phyloP scores from a whole-genome alignment of 2,113 vertebrate genomes.

The Thamnaconus septentrionalis region DNA sequence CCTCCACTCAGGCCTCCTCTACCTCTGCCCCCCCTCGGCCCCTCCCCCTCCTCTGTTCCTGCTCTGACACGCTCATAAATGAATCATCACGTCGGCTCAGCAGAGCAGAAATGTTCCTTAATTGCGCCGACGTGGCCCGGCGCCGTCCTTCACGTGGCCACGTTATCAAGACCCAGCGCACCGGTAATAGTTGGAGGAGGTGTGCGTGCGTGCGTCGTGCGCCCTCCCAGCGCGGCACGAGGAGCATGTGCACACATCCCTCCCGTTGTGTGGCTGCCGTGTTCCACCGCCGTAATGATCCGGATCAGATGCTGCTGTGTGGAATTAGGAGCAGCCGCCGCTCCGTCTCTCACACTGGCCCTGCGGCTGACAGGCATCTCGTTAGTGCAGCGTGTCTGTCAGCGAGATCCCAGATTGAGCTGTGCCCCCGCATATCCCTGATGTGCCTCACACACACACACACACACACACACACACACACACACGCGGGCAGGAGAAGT shows the following conservation, averaged over 20 bases:
- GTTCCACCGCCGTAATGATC: slow-evolving; percentile 68
- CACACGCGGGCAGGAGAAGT: not conserved
- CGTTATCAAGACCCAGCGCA: slow-evolving; percentile 29
- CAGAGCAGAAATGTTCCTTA: slow-evolving; percentile 72
- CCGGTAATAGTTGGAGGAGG: slow-evolving; percentile 29
- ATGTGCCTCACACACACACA: slow-evolving; percentile 37
- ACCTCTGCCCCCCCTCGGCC: slow-evolving; percentile 43
- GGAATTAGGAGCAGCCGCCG: slow-evolving; percentile 39
- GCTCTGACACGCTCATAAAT: slow-evolving; percentile 66
- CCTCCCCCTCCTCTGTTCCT: slow-evolving; percentile 32
- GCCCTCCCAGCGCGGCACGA: slow-evolving; percentile 60
- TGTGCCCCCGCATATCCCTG: slow-evolving; percentile 71
- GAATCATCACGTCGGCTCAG: slow-evolving; percentile 68
- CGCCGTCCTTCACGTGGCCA: slow-evolving; percentile 50
- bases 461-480: slow-evolving; percentile 13
- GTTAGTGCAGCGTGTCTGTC: slow-evolving; percentile 75
- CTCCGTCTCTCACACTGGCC: slow-evolving; percentile 59
- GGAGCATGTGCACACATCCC: slow-evolving; percentile 43
- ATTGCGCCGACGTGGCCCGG: slow-evolving; percentile 61
- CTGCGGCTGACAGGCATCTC: slow-evolving; percentile 75
- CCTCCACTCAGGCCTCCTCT: slow-evolving; percentile 49
- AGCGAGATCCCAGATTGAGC: slow-evolving; percentile 71
- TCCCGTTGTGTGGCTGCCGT: slow-evolving; percentile 50
- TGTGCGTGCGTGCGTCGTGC: slow-evolving; percentile 52
- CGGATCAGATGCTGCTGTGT: slow-evolving; percentile 67